Evolutionary conservation across 1,140 invertebrate species (phyloP).

Genomic region (Dinoponera quadriceps): DNA sequence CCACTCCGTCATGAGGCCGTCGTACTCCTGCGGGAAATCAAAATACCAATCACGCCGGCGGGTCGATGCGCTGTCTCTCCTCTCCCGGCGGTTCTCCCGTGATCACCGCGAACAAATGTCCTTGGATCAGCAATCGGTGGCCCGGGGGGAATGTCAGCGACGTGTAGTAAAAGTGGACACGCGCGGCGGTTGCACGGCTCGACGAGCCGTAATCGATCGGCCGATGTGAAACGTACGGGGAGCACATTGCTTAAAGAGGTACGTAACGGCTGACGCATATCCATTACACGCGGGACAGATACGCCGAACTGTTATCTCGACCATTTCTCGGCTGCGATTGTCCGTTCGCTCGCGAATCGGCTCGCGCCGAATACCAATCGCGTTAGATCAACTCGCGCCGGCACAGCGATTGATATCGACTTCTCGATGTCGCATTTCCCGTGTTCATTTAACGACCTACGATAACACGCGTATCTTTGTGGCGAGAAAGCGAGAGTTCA

Average conservation of each 20-base stretch:
- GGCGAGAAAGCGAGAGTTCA: background rate
- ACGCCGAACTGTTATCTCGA: conserved; percentile 49
- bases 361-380: conserved; percentile 51
- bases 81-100: background rate
- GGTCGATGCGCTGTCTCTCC: background rate
- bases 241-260: conserved; percentile 36
- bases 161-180: conserved; percentile 26
- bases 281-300: conserved; percentile 38
- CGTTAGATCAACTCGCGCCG: conserved; percentile 35
- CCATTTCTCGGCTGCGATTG: conserved; percentile 47
- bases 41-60: conserved; percentile 16
- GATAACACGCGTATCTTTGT: background rate
- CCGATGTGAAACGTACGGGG: conserved; percentile 7
- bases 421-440: background rate
- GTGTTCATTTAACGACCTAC: conserved; percentile 19
- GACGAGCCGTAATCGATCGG: conserved; percentile 27
- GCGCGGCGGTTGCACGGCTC: conserved; percentile 21
- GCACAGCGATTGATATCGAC: conserved; percentile 22
- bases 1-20: conserved; percentile 84
- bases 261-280: conserved; percentile 53
- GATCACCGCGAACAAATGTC: conserved; percentile 5
- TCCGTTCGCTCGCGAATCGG: conserved; percentile 29
- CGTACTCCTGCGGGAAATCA: conserved; percentile 80
- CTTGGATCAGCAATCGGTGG: conserved; percentile 11
- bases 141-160: conserved; percentile 15